phyloP scores from a whole-genome alignment of 2,113 vertebrate species.

The Ceratotherium simum region DNA sequence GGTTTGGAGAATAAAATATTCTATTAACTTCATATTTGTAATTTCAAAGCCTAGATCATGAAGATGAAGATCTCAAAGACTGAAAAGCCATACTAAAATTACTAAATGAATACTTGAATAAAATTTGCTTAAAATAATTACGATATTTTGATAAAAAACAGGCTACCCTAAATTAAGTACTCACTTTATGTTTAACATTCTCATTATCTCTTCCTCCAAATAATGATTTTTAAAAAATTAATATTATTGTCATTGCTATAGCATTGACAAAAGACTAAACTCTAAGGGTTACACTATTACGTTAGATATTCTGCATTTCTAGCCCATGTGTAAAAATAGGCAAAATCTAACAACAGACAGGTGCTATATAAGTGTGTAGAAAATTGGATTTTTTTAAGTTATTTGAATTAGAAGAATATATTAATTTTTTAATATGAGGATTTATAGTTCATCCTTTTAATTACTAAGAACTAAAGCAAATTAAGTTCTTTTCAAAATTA shows the following conservation, averaged over 20 bases:
- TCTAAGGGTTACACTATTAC: background rate
- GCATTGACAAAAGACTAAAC: background rate
- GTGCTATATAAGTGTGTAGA: background rate
- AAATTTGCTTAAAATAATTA: conserved; percentile 20
- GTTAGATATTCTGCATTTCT: conserved; percentile 5
- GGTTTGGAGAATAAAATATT: background rate
- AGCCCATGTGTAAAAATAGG: background rate
- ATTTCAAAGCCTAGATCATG: conserved; percentile 25
- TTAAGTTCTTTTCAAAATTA: conserved; percentile 42
- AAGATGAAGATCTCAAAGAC: conserved; percentile 7
- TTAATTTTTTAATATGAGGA: background rate
- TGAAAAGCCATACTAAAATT: conserved; percentile 26
- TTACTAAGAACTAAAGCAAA: conserved; percentile 39
- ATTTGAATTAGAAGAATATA: conserved; percentile 32
- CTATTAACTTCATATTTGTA: background rate
- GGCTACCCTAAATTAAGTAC: background rate
- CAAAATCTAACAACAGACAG: background rate
- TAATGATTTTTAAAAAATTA: background rate
- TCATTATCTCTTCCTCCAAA: conserved; percentile 22
- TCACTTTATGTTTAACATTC: background rate
- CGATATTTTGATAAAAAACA: conserved; percentile 52
- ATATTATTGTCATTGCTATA: background rate
- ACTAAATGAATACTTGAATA: background rate
- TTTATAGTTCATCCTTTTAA: conserved; percentile 41
- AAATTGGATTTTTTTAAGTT: background rate